Evolutionary conservation across 2,797 vertebrate species (phyloP).

Genomic region (Anisognathus igniventris): DNA sequence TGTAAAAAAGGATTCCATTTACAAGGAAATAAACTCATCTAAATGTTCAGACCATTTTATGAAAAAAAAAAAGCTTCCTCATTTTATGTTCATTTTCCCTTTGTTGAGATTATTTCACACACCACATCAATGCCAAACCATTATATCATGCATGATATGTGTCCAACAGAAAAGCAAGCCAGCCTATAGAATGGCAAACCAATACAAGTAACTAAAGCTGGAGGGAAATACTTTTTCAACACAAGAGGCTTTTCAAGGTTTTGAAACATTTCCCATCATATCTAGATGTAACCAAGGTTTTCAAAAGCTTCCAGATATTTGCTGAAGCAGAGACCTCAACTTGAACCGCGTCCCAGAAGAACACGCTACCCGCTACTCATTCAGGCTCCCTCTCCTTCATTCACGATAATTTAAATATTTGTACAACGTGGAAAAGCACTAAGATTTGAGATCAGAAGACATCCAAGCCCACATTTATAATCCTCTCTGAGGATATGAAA

Average conservation of each 20-base stretch:
- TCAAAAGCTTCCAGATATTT: constrained; percentile 28
- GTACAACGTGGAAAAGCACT: not conserved
- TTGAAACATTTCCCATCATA: constrained; percentile 12
- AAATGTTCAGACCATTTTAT: not conserved
- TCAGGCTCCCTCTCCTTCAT: not conserved
- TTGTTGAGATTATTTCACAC: not conserved
- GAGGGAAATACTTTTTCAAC: constrained; percentile 4
- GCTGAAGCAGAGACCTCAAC: not conserved
- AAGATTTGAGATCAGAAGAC: not conserved
- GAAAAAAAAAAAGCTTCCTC: not conserved
- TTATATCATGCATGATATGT: not conserved
- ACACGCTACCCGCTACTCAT: not conserved
- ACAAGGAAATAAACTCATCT: not conserved
- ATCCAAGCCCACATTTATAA: not conserved
- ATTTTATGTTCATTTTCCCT: not conserved
- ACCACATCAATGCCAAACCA: not conserved
- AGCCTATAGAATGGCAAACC: not conserved
- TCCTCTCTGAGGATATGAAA: not conserved
- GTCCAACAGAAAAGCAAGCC: constrained; percentile 17
- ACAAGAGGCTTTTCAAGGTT: constrained; percentile 9
- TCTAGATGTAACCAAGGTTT: constrained; percentile 15
- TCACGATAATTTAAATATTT: not conserved
- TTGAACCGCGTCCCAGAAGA: constrained; percentile 23
- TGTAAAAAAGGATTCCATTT: not conserved
- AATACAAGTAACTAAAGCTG: not conserved